Base-by-base conservation (phyloP, 2,888 invertebrate genomes). In the Eudemis profundana region DNA sequence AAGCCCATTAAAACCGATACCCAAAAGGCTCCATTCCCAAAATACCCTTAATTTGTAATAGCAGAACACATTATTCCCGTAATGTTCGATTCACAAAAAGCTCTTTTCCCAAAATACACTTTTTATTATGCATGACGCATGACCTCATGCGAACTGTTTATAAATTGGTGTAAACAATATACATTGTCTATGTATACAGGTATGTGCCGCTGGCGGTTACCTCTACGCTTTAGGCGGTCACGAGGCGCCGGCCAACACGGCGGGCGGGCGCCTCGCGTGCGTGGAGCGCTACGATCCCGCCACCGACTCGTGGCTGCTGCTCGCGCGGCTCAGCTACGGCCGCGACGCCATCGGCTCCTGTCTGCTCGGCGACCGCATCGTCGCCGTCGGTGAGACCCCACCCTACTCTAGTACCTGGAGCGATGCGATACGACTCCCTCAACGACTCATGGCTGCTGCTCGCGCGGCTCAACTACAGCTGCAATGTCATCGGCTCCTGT, bases 161-260 rank as follows among this genome's bases (percentile, higher is more conserved):
- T n/a, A n/a, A n/a, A n/a, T n/a, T n/a, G n/a, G n/a, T n/a, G n/a
- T n/a, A n/a, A n/a, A n/a, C n/a, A n/a, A n/a, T n/a, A n/a, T 97
- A 70, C 89, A 91, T 87, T 36, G 4, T 47, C 2, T n/a, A 15
- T 10, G 10, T 8, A 4, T 44, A 12, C 68, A 94, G 94, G 93
- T 95, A 17, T 96, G 97, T 63, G 97, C 97, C 0, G 95, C 96
- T 29, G 96, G 97, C 81, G 98, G 98, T 0, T 97, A 94, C 84
- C 92, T 98, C 56, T 98, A 98, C 87, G 98, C 98, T 1, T 92
- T 98, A 69, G 98, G 98, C 27, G 98, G 98, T 0, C 97, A 98
- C 87, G 98, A 98, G 86, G 97, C 98, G 8, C 98, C 98, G 0
- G 96, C 97, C 21, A 90, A 87, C 78, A 85, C 88, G 0, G 84